These are phyloP conservation scores for Poeciliopsis gracilis DNA, from an alignment of 2,797 vertebrate species.

Conservation along the genomic window DNA sequence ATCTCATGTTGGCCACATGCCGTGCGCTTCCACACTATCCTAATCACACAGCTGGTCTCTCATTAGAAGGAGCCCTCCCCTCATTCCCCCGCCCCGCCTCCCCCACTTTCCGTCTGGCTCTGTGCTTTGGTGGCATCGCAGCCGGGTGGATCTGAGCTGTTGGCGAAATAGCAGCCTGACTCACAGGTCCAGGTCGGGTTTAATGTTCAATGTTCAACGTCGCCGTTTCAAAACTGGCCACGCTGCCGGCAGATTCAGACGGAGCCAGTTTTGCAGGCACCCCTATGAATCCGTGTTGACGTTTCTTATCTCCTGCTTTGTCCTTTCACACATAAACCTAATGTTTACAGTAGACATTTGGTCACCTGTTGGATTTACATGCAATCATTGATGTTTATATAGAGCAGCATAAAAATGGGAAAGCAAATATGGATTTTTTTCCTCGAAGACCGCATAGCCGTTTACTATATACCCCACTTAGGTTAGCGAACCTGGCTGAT, in stretches of 20 bases:
- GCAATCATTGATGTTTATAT: not conserved
- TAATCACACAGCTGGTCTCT: conserved; percentile 32
- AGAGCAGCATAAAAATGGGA: not conserved
- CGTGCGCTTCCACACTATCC: conserved; percentile 6
- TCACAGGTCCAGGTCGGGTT: not conserved
- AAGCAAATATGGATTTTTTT: not conserved
- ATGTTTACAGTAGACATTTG: not conserved
- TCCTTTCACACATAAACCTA: conserved; percentile 4
- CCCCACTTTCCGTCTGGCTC: not conserved
- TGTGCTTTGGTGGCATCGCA: conserved; percentile 29
- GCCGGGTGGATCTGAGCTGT: conserved; percentile 11
- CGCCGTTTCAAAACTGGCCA: not conserved
- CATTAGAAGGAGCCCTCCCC: conserved; percentile 34
- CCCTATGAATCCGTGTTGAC: conserved; percentile 45
- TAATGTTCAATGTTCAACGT: not conserved
- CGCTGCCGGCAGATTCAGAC: not conserved
- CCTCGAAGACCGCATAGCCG: too few relatives aligned
- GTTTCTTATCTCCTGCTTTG: conserved; percentile 22
- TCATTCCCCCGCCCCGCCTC: too few relatives aligned
- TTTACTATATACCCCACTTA: not conserved
- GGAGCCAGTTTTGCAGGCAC: not conserved
- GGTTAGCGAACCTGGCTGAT: not conserved
- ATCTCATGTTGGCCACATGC: conserved; percentile 22
- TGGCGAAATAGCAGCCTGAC: conserved; percentile 14
- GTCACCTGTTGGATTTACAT: not conserved